Percentiles rank a stretch among this genome's conserved stretches.
phyloP scores from a whole-genome alignment of 2,888 invertebrate genomes.

The Dynastes hyllus region DNA sequence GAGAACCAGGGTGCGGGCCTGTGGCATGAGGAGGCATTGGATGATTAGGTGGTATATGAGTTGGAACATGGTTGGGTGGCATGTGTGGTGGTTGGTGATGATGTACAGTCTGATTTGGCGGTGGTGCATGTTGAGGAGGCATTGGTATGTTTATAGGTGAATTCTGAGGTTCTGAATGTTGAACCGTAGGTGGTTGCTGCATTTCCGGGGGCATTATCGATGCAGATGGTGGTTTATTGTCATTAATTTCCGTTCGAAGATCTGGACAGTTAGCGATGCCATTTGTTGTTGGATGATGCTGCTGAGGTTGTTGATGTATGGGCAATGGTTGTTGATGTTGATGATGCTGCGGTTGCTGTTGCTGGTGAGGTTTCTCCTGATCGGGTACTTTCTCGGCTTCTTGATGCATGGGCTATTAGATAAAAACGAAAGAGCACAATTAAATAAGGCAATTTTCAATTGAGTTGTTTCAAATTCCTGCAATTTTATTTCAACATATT shows the following conservation, averaged over 20 bases:
- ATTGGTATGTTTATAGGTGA: conserved; percentile 57
- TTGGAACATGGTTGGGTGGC: conserved; percentile 58
- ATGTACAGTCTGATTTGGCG: conserved; percentile 41
- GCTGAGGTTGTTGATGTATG: conserved; percentile 3
- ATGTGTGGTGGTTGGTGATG: conserved; percentile 57
- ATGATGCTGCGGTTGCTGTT: background rate
- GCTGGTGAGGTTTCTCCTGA: conserved; percentile 42
- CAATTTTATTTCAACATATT: background rate
- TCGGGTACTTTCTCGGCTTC: conserved; percentile 51
- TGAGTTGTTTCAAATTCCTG: conserved; percentile 44
- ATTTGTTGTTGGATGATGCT: conserved; percentile 53
- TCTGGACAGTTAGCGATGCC: conserved; percentile 55
- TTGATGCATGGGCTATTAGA: conserved; percentile 48
- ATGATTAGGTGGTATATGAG: conserved; percentile 54
- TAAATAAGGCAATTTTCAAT: background rate
- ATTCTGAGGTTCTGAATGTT: conserved; percentile 57
- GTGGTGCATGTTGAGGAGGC: conserved; percentile 57
- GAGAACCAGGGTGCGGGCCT: conserved; percentile 52
- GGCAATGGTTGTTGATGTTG: conserved; percentile 9
- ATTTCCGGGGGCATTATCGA: conserved; percentile 51
- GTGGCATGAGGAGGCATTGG: conserved; percentile 46
- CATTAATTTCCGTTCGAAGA: conserved; percentile 56
- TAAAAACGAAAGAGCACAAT: background rate
- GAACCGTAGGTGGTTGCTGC: conserved; percentile 53
- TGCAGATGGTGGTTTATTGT: conserved; percentile 56